These are phyloP conservation scores for Pangasius djambal DNA, from an alignment of 2,797 vertebrate species.

Conservation along the genomic window DNA sequence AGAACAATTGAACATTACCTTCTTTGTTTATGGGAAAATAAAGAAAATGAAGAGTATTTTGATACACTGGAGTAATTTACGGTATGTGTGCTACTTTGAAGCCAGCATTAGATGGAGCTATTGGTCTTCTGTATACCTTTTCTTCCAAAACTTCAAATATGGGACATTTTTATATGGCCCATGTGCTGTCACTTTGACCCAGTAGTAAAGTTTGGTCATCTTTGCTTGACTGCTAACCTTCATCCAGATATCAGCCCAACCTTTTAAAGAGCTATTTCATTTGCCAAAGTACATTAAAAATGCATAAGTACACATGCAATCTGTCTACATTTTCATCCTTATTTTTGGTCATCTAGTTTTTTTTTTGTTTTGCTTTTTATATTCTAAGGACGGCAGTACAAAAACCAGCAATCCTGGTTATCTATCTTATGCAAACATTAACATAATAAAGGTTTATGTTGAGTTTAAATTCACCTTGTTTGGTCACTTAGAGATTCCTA, in stretches of 20 bases:
- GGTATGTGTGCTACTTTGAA: neutral
- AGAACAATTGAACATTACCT: neutral
- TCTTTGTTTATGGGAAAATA: neutral
- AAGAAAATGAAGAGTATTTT: neutral
- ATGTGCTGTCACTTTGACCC: neutral
- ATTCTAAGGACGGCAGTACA: neutral
- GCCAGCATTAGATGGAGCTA: neutral
- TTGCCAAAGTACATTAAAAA: neutral
- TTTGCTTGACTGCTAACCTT: neutral
- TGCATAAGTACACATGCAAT: neutral
- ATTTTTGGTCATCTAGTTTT: neutral
- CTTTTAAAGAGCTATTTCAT: neutral
- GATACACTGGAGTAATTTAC: neutral
- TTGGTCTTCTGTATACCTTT: neutral
- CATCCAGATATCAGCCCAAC: neutral
- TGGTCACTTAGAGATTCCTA: neutral
- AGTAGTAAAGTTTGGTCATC: neutral
- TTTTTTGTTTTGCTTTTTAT: neutral
- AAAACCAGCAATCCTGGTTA: neutral
- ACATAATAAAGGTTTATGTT: neutral
- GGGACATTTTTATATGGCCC: neutral
- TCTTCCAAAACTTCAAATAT: neutral
- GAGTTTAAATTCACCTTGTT: neutral
- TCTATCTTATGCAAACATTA: neutral
- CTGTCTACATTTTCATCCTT: neutral